A percentile compares a stretch with the other conserved stretches of the same genome.
Conservation (phyloP, 2,797 vertebrate genomes). For the Sebastes jordani region DNA sequence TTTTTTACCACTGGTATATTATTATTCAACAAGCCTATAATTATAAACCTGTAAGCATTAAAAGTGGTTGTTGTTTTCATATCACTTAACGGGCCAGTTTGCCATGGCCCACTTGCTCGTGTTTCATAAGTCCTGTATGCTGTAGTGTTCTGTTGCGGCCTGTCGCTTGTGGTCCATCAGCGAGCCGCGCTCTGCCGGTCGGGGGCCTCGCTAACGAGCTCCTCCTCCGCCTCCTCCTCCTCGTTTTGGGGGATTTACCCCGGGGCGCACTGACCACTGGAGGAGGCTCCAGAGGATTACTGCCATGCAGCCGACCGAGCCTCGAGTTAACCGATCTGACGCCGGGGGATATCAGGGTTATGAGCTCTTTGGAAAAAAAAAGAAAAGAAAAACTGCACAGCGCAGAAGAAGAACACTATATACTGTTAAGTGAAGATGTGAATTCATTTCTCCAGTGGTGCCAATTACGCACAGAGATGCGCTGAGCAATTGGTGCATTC, state of each 20-base stretch:
- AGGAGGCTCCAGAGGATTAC: conserved; percentile 57
- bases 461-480: conserved; percentile 48
- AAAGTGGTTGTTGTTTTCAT: conserved; percentile 40
- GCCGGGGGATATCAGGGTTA: conserved; percentile 35
- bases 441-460: conserved; percentile 34
- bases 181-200: conserved; percentile 61
- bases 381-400: background rate
- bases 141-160: conserved; percentile 38
- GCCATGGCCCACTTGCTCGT: conserved; percentile 43
- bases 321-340: conserved; percentile 30
- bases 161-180: conserved; percentile 82
- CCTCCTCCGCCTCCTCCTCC: conserved; percentile 59
- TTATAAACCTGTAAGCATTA: background rate
- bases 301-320: conserved; percentile 46
- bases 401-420: background rate
- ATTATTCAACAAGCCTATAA: background rate
- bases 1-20: background rate
- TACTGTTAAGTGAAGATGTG: conserved; percentile 15
- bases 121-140: conserved; percentile 28
- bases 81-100: conserved; percentile 40
- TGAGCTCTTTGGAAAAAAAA: background rate
- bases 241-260: conserved; percentile 72
- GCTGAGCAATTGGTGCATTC: conserved; percentile 23
- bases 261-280: conserved; percentile 65
- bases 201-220: conserved; percentile 81